A percentile compares a stretch with the other conserved stretches of the same genome.
Evolutionary conservation across 1,140 invertebrate genomes (phyloP).

Genomic region (Rhopalosiphum maidis): DNA sequence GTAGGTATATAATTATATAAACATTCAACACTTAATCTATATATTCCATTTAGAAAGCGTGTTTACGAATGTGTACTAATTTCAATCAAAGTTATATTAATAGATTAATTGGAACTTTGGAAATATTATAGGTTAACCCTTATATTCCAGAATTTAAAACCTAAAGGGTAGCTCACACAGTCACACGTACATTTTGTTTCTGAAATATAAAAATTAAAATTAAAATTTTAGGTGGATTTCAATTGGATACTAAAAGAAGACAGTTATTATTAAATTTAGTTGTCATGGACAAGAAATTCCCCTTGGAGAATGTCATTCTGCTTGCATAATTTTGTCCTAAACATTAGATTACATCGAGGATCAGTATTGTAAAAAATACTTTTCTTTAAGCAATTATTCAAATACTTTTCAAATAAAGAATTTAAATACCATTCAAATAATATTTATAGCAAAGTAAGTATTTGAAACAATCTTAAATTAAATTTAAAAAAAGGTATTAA

Average conservation of each 20-base stretch:
- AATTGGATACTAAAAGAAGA: neutral
- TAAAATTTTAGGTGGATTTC: neutral
- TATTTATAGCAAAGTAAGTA: neutral
- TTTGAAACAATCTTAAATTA: neutral
- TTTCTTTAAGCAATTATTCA: too few species aligned
- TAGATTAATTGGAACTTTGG: neutral
- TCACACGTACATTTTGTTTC: neutral
- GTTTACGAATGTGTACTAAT: neutral
- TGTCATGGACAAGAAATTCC: neutral
- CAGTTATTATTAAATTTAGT: neutral
- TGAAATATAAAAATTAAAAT: neutral
- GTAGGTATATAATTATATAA: neutral
- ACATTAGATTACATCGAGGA: neutral
- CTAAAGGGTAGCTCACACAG: neutral
- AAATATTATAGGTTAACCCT: neutral
- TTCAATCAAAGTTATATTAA: neutral
- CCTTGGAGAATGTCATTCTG: neutral
- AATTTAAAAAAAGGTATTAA: neutral
- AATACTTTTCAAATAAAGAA: neutral
- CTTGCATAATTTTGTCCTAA: neutral
- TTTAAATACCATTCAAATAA: neutral
- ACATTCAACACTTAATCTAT: neutral
- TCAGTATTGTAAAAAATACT: neutral
- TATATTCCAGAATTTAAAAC: neutral
- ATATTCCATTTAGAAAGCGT: neutral